phyloP scores from a whole-genome alignment of 1,140 invertebrate genomes.

The Listronotus bonariensis region DNA sequence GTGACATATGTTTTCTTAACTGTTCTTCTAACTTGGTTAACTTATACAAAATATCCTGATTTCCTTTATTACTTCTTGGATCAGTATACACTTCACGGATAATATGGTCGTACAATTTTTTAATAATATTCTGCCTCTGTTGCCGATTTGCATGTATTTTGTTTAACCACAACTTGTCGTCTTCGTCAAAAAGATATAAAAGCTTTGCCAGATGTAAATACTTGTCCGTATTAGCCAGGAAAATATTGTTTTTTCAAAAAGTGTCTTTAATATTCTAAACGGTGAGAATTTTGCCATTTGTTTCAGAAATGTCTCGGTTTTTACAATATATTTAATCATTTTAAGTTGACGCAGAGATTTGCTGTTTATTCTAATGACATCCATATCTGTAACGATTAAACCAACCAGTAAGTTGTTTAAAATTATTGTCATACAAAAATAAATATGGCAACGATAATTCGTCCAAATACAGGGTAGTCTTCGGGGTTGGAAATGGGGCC shows the following conservation, averaged over 20 bases:
- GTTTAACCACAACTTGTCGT: conserved; percentile 8
- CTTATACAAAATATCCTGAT: conserved; percentile 25
- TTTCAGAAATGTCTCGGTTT: conserved; percentile 27
- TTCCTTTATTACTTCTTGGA: conserved; percentile 1
- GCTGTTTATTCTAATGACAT: conserved; percentile 36
- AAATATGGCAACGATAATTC: conserved; percentile 38
- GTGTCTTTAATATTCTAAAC: too few relatives aligned
- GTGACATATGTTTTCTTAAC: conserved; percentile 4
- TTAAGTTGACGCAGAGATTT: conserved; percentile 37
- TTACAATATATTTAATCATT: conserved; percentile 34
- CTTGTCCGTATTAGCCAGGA: too few relatives aligned
- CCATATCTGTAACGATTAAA: conserved; percentile 43
- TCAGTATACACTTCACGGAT: conserved; percentile 3
- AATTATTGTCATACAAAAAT: conserved; percentile 45
- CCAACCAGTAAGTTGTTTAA: conserved; percentile 43
- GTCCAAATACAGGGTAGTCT: conserved; percentile 35
- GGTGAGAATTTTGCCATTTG: background rate
- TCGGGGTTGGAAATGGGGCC: conserved; percentile 20
- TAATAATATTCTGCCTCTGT: conserved; percentile 5
- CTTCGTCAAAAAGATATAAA: conserved; percentile 18
- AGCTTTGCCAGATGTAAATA: too few relatives aligned
- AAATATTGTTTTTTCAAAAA: too few relatives aligned
- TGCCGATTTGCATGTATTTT: conserved; percentile 9
- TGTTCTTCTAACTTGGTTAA: conserved; percentile 18
- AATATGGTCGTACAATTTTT: conserved; percentile 20